Evolutionary conservation across 64 coral and sea anemone genomes (phyloP).

Genomic region (Cladopsammia gracilis): DNA sequence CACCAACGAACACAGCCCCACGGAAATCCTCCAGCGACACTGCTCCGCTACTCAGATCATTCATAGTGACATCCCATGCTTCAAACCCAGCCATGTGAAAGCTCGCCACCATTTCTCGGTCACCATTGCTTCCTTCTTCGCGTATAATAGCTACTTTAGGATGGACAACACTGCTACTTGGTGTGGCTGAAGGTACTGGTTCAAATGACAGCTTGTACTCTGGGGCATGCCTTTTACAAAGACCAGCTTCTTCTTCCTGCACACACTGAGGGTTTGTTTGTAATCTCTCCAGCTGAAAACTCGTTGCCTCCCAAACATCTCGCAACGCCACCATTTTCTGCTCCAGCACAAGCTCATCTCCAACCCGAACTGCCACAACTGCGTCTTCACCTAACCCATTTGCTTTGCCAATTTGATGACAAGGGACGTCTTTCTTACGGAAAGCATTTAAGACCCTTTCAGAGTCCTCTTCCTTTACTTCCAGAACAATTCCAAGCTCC

Average conservation of each 20-base stretch:
- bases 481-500: slow-evolving; percentile 91
- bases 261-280: slow-evolving; percentile 95
- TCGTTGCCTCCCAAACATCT: slow-evolving; percentile 96
- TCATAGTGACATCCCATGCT: slow-evolving; percentile 96
- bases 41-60: slow-evolving; percentile 81
- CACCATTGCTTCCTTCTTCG: slow-evolving; percentile 98
- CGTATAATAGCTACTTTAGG: slow-evolving; percentile 94
- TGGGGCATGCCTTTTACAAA: slow-evolving; percentile 82
- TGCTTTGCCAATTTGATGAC: slow-evolving; percentile 79
- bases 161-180: neutral
- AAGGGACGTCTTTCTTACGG: slow-evolving; percentile 47
- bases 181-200: slow-evolving; percentile 24
- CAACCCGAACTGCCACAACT: slow-evolving; percentile 65
- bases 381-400: slow-evolving; percentile 67
- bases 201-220: slow-evolving; percentile 83
- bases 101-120: slow-evolving; percentile 95
- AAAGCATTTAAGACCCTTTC: slow-evolving; percentile 70
- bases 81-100: slow-evolving; percentile 94
- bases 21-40: slow-evolving; percentile 87
- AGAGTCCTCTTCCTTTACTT: slow-evolving; percentile 73
- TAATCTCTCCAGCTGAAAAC: slow-evolving; percentile 90
- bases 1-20: slow-evolving; percentile 95
- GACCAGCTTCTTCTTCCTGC: slow-evolving; percentile 75
- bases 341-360: slow-evolving; percentile 78
- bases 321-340: slow-evolving; percentile 91